Conservation (phyloP, 2,888 invertebrate species). For the Macroteleia sp. region DNA sequence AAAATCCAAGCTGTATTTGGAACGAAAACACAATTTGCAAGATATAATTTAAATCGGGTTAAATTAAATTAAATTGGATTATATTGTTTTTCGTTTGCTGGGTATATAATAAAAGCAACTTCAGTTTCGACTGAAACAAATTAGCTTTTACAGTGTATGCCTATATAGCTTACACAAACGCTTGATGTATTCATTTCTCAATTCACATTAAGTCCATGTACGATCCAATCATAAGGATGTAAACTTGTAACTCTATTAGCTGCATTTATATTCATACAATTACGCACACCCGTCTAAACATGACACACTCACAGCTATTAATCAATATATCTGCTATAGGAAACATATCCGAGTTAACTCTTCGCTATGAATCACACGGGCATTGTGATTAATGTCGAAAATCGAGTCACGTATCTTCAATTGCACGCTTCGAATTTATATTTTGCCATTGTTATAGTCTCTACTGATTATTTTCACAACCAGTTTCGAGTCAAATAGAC, state of each 20-base stretch:
- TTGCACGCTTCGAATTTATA: constrained; percentile 16
- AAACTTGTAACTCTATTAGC: constrained; percentile 37
- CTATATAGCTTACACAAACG: too few relatives aligned
- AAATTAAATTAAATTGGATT: too few relatives aligned
- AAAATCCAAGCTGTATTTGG: too few relatives aligned
- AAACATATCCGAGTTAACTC: constrained; percentile 29
- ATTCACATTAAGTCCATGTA: constrained; percentile 25
- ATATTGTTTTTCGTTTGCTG: too few relatives aligned
- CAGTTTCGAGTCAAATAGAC: too few relatives aligned
- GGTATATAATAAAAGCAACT: too few relatives aligned
- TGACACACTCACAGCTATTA: constrained; percentile 47
- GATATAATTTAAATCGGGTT: too few relatives aligned
- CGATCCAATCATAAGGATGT: constrained; percentile 23
- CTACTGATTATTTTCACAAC: too few relatives aligned
- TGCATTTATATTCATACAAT: constrained; percentile 42
- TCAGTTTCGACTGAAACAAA: too few relatives aligned
- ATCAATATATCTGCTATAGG: constrained; percentile 49
- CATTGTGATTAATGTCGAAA: constrained; percentile 27
- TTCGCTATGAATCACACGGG: constrained; percentile 28
- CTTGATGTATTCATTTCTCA: constrained; percentile 14
- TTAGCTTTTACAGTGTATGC: too few relatives aligned
- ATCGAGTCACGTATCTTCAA: constrained; percentile 21
- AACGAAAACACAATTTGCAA: too few relatives aligned
- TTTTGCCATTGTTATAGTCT: constrained; percentile 4
- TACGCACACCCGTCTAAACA: constrained; percentile 24